These are phyloP conservation scores for Sturnus vulgaris DNA, from an alignment of 2,113 vertebrate genomes.

Conservation along the genomic window DNA sequence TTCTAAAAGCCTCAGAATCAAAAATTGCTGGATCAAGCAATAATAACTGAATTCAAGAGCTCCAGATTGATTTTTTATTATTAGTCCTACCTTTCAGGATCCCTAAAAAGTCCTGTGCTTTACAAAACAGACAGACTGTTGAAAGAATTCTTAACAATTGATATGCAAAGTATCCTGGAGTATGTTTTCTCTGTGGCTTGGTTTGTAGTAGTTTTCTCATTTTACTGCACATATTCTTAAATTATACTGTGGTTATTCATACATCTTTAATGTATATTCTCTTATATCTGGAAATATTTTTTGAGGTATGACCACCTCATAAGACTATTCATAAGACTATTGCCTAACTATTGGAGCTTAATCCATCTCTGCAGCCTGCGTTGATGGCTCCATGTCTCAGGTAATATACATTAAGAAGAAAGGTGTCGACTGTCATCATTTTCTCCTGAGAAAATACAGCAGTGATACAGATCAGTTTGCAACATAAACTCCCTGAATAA, in stretches of 20 bases:
- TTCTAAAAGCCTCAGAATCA: neutral
- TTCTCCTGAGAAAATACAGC: neutral
- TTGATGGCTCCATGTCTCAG: neutral
- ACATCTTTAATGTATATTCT: neutral
- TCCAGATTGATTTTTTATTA: neutral
- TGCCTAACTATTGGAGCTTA: neutral
- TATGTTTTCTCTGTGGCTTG: neutral
- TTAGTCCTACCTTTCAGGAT: neutral
- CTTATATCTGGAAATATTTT: neutral
- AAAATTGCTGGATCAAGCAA: neutral
- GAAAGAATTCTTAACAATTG: neutral
- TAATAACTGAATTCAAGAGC: neutral
- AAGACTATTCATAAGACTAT: neutral
- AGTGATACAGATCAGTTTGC: neutral
- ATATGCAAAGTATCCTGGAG: neutral
- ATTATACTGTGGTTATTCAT: neutral
- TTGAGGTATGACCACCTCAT: neutral
- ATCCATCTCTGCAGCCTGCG: neutral
- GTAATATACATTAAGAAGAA: neutral
- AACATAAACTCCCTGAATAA: neutral
- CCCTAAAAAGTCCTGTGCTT: neutral
- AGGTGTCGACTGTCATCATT: neutral
- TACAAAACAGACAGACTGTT: neutral
- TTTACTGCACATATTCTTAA: neutral
- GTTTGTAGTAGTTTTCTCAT: neutral